phyloP scores from a whole-genome alignment of 2,113 vertebrate genomes.

The Mustelus asterias region DNA sequence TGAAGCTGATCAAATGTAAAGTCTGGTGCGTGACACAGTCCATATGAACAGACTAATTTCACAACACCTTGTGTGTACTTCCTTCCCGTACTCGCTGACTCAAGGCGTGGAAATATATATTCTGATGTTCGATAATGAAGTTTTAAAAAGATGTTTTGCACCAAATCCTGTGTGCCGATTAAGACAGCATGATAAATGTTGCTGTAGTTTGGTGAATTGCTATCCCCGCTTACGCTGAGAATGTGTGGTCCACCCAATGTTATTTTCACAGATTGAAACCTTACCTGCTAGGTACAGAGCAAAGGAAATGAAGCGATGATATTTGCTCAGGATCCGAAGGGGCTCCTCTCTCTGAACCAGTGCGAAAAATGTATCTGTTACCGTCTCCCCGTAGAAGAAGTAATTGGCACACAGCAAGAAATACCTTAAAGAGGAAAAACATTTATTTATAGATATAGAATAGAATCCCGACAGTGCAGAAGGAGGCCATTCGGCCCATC shows the following conservation, averaged over 20 bases:
- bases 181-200: not conserved
- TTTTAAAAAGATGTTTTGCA: not conserved
- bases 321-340: constrained; percentile 92
- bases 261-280: not conserved
- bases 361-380: constrained; percentile 94
- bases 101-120: not conserved
- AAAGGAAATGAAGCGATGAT: constrained; percentile 97
- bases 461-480: no score
- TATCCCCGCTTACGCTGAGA: not conserved
- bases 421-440: constrained; percentile 66
- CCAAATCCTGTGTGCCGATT: not conserved
- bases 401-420: constrained; percentile 97
- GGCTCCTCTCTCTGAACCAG: constrained; percentile 95
- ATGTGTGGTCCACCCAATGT: no score
- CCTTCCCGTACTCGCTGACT: not conserved
- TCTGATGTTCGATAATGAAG: not conserved
- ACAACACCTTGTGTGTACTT: not conserved
- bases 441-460: not conserved
- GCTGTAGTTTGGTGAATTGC: no score
- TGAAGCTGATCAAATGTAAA: not conserved
- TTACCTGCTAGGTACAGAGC: constrained; percentile 89
- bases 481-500: no score
- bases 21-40: not conserved
- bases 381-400: constrained; percentile 96
- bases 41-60: not conserved